A percentile compares a stretch with the other conserved stretches of the same genome.
These are phyloP conservation scores for Mirounga angustirostris DNA, from an alignment of 2,113 vertebrate genomes.

Conservation along the genomic window DNA sequence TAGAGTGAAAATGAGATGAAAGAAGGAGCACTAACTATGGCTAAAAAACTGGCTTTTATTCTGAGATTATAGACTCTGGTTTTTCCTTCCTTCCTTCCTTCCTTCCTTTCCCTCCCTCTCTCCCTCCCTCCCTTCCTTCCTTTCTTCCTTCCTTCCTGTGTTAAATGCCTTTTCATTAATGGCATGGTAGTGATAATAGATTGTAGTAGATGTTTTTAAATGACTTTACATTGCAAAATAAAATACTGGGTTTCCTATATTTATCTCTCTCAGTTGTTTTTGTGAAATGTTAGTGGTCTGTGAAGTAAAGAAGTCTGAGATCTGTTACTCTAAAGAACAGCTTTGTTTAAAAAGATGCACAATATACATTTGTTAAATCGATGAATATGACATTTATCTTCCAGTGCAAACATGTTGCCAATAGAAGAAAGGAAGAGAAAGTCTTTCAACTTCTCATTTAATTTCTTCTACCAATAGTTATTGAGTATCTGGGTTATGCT, in stretches of 20 bases:
- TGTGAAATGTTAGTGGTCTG: neutral
- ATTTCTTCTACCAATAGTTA: neutral
- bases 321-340: neutral
- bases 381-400: neutral
- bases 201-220: neutral
- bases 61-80: neutral
- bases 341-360: neutral
- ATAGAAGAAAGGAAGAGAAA: neutral
- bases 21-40: neutral
- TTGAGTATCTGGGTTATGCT: neutral
- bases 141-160: neutral
- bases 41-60: neutral
- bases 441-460: neutral
- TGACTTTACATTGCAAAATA: neutral
- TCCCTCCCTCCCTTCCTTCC: neutral
- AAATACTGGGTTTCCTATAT: neutral
- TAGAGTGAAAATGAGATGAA: neutral
- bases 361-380: neutral
- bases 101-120: too few relatives aligned
- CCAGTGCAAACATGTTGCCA: neutral
- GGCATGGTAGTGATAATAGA: neutral
- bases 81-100: neutral
- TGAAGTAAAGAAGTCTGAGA: neutral
- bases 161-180: neutral
- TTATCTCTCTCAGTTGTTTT: neutral